Percentiles rank a stretch among this genome's conserved stretches.
phyloP scores from a whole-genome alignment of 2,113 vertebrate species.

The Malaclemys terrapin region DNA sequence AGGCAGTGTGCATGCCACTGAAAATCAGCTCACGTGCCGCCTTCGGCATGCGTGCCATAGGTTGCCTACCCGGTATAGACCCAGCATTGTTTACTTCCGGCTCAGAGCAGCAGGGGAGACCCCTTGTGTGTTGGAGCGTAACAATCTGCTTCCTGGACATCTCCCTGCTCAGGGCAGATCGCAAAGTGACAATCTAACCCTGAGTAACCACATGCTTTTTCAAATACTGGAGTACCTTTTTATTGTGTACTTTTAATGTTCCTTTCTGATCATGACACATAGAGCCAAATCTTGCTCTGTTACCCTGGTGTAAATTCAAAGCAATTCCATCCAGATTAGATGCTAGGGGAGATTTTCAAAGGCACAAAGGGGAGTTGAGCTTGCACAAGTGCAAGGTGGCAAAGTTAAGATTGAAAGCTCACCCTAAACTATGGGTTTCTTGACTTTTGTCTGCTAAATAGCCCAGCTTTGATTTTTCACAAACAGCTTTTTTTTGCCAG shows the following conservation, averaged over 20 bases:
- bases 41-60: too few species aligned
- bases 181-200: neutral
- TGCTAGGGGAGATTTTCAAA: accelerated
- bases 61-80: neutral
- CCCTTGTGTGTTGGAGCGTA: neutral
- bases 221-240: neutral
- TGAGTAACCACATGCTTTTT: neutral
- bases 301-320: neutral
- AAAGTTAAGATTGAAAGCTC: neutral
- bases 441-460: neutral
- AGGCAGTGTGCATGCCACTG: too few species aligned
- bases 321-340: neutral
- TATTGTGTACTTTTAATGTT: neutral
- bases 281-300: neutral
- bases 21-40: too few species aligned
- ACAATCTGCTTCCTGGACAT: neutral
- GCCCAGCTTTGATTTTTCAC: neutral
- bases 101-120: neutral
- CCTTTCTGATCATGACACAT: neutral
- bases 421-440: neutral
- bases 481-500: neutral
- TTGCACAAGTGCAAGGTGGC: neutral
- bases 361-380: neutral
- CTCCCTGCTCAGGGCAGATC: neutral
- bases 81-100: neutral